These are phyloP conservation scores for Lepidochrysops patricia DNA, from an alignment of 2,888 invertebrate species.

Conservation along the genomic window DNA sequence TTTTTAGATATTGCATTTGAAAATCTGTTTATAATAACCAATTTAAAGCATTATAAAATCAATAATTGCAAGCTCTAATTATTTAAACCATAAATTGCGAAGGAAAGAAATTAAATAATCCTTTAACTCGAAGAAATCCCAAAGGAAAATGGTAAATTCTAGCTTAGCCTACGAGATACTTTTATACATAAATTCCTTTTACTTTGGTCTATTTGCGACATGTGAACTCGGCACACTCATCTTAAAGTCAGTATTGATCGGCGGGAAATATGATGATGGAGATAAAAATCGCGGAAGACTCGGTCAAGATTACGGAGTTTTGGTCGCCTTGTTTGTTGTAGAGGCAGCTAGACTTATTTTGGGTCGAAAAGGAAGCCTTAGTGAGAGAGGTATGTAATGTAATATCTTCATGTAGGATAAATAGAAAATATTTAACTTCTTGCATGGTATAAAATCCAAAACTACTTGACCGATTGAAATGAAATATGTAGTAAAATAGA, in stretches of 20 bases:
- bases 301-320: slow-evolving; percentile 84
- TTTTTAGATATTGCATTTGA: neutral
- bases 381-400: slow-evolving; percentile 76
- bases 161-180: slow-evolving; percentile 89
- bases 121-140: no score
- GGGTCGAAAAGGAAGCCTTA: slow-evolving; percentile 90
- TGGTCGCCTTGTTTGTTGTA: slow-evolving; percentile 83
- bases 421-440: no score
- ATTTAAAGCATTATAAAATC: no score
- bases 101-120: neutral
- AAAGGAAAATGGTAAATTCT: slow-evolving; percentile 77
- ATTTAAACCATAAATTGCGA: no score
- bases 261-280: slow-evolving; percentile 67
- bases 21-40: neutral
- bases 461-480: no score
- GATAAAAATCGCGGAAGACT: slow-evolving; percentile 81
- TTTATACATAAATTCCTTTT: slow-evolving; percentile 89
- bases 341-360: slow-evolving; percentile 88
- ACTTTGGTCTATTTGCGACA: slow-evolving; percentile 88
- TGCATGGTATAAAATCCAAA: no score
- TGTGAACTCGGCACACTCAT: slow-evolving; percentile 87
- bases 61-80: no score
- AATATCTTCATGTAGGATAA: neutral
- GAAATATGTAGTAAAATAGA: slow-evolving; percentile 42
- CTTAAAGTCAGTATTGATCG: slow-evolving; percentile 82